Evolutionary conservation across 2,113 vertebrate genomes (phyloP), one percentile per base, ranked within the genome.

Genomic region (Bungarus multicinctus): DNA sequence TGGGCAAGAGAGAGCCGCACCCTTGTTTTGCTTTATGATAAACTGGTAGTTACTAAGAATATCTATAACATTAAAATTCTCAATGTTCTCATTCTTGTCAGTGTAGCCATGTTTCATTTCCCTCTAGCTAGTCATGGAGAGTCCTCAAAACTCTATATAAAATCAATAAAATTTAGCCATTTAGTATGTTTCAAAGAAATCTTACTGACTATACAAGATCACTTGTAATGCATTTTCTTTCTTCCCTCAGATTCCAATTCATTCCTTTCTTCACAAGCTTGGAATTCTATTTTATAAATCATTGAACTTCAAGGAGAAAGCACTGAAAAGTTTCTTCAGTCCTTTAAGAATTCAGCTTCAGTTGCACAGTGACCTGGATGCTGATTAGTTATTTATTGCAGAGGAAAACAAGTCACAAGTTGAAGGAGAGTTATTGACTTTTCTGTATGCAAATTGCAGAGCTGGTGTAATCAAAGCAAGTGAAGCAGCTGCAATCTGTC

Each of bases 391-490:
- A 90, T 93, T 93, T 93, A 86, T 93, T 90, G 69, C 87, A 55
- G 64, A 93, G 88, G 9, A 55, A 92, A 92, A 89, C 91, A 92
- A 85, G 87, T 89, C 92, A 92, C 92, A 92, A 93, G 74, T 52
- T 86, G 88, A 90, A 93, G 88, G 92, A 92, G 88, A 93, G 54
- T 93, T 93, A 93, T 93, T 60, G 92, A 93, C 74, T 93, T 93
- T 85, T 93, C 92, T 93, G 92, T 93, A 93, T 93, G 92, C 92
- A 93, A 93, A 93, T 93, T 14, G 88, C 92, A 93, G 89, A 86
- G 74, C 54, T 20, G 43, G 54, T 93, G 43, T 93, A 93, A 93
- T 93, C 92, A 86, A 93, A 86, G 92, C 88, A 86, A 90, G 92
- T 9, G 74, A 93, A 86, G 88, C 92, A 60, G 88, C 92, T 93